Percentiles rank a stretch among this genome's conserved stretches.
These are phyloP conservation scores for Cephus nigrinus DNA, from an alignment of 2,888 invertebrate genomes.

Conservation along the genomic window DNA sequence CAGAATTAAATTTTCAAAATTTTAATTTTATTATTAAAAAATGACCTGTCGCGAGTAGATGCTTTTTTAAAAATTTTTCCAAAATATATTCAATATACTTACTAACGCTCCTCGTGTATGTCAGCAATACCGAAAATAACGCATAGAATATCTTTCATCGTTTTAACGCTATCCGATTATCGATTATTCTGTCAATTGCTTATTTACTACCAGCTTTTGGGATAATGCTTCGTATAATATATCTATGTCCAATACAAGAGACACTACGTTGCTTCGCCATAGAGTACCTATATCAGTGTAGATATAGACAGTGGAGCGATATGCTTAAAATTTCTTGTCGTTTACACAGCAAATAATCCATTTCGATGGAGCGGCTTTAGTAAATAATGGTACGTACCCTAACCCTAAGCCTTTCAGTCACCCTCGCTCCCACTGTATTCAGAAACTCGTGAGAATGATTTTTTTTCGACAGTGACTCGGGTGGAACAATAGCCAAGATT, in stretches of 20 bases:
- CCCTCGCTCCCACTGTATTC: not conserved
- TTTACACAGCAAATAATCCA: not conserved
- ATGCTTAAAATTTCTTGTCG: not conserved
- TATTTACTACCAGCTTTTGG: not conserved
- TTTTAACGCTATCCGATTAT: not conserved
- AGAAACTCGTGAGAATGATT: not conserved
- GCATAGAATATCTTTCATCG: not conserved
- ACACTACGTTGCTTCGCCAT: not conserved
- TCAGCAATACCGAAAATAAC: not conserved
- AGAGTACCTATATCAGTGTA: not conserved
- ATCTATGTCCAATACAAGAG: not conserved
- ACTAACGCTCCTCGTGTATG: not conserved
- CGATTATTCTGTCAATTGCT: not conserved
- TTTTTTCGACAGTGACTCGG: not conserved
- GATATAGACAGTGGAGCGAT: not conserved
- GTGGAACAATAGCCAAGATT: not conserved
- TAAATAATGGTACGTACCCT: not conserved
- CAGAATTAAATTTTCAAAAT: not conserved
- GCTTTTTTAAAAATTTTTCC: too few relatives aligned
- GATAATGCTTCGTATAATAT: not conserved
- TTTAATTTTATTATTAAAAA: not conserved
- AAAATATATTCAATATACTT: not conserved
- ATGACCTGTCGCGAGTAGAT: too few relatives aligned
- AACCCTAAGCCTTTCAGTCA: not conserved
- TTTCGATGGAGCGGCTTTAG: not conserved